Base-by-base conservation (phyloP, 2,888 invertebrate genomes). In the Keiferia lycopersicella region DNA sequence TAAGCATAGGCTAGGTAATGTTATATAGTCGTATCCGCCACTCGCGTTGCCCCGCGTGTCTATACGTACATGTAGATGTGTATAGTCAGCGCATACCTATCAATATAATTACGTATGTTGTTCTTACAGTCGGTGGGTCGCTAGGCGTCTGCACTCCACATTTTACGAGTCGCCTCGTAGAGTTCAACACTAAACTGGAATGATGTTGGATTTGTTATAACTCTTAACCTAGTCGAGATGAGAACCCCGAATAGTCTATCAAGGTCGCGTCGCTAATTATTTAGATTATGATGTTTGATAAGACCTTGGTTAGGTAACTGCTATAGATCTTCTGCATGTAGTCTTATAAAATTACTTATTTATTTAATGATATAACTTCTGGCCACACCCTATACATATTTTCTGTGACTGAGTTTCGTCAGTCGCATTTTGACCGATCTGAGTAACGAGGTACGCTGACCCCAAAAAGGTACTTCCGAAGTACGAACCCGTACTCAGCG, bases 21-120 rank as follows among this genome's bases (percentile, higher is more conserved):
- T 65, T 69, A 65, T 72, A 69, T 69, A 73, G 64, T 69, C 64
- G 67, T 75, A 75, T 76, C 74, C 77, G 78, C 73, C 73, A 73
- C 73, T 67, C 74, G 71, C 72, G 72, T 68, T 70, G 69, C 67
- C 64, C 65, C 67, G 67, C 61, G 62, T 69, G 63, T 70, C 63
- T 72, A 67, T 71, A 69, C 67, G 70, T 70, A 69, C 68, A 67
- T 68, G 67, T 62, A 53, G 58, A 64, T 63, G 63, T 53, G 61
- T 67, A 67, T 69, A 63, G 66, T 53, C 34, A 48, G 62, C 61
- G 65, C 65, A 63, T 65, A 69, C 64, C 68, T 72, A 69, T 68
- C 68, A 70, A 63, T 69, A 66, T 69, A 71, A 70, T 61, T 66
- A 66, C 64, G 70, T 65, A 64, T 71, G 71, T 73, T 73, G 71